Base-by-base conservation (phyloP, 2,113 vertebrate genomes). In the Crocuta crocuta region DNA sequence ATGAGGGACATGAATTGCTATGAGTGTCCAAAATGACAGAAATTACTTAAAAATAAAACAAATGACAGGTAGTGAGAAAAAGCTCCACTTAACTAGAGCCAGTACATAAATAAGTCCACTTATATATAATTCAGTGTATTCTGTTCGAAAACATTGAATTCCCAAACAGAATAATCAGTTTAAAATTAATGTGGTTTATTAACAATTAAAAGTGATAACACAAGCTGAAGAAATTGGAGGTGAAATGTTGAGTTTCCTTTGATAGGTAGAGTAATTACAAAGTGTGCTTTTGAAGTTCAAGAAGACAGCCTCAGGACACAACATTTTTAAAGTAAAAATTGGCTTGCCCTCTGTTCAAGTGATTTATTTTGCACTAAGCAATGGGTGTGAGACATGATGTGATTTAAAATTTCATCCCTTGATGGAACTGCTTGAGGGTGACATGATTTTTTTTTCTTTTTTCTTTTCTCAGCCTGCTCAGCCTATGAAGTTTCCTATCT, bases 371-470 rank as follows among this genome's bases (percentile, higher is more conserved):
- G 98, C 98, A 98, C 97, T 96, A 99, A 99, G 99, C 99, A 99
- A 99, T 99, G 99, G 98, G 99, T 99, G 99, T 98, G 99, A 99
- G 99, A 99, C 99, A 99, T 99, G 98, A 99, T 99, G 99, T 99
- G 99, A 99, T 99, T 99, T 99, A 99, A 99, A 99, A 99, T 98
- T 99, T 99, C 98, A 99, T 99, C 99, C 99, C 98, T 99, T 98
- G 98, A 99, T 99, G 98, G 98, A 99, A 99, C 97, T 98, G 98
- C 99, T 99, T 96, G 98, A 99, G 99, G 99, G 98, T 97, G 98
- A 98, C 98, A 98, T 98, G 0, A 94, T 96, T 98, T 98, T 98
- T 39, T 98, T 97, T 96, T 80, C 74, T 31, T 93, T 95, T 87
- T 87, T 88, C 97, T 94, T 97, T 87, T 88, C 91, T 96, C 96